Evolutionary conservation across 2,797 vertebrate species (phyloP).

Genomic region (Danionella dracula): DNA sequence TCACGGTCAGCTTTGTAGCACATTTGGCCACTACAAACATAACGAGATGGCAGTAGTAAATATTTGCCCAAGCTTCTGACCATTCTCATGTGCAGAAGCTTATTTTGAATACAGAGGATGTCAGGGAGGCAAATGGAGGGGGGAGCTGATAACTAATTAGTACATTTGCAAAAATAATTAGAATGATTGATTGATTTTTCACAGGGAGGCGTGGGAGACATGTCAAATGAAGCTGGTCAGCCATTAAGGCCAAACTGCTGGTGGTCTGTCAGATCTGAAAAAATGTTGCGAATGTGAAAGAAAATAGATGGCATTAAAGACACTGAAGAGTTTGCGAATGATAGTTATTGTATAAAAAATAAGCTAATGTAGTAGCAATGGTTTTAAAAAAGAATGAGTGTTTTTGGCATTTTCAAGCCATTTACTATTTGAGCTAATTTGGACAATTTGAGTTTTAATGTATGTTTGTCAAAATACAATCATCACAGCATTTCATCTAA

Average conservation of each 20-base stretch:
- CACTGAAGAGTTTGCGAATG: too few species aligned
- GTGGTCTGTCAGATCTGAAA: constrained; percentile 40
- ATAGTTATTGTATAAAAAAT: too few species aligned
- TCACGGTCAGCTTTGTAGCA: constrained; percentile 77
- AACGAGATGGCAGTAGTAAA: constrained; percentile 80
- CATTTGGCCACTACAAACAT: constrained; percentile 55
- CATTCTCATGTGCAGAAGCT: constrained; percentile 70
- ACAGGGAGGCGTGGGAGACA: constrained; percentile 70
- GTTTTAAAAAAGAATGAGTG: too few species aligned
- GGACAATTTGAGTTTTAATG: too few species aligned
- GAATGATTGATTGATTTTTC: constrained; percentile 79
- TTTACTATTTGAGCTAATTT: too few species aligned
- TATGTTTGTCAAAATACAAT: too few species aligned
- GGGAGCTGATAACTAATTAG: constrained; percentile 78
- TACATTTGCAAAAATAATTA: constrained; percentile 82
- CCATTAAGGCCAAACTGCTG: constrained; percentile 57
- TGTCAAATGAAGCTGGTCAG: constrained; percentile 65
- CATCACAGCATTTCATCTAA: too few species aligned
- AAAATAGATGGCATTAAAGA: constrained; percentile 31
- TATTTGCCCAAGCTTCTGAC: constrained; percentile 79
- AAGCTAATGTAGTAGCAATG: too few species aligned
- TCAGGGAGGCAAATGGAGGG: constrained; percentile 70
- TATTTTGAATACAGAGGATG: constrained; percentile 81
- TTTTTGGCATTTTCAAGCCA: too few species aligned
- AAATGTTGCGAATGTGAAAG: constrained; percentile 16